A percentile compares a stretch with the other conserved stretches of the same genome.
These are phyloP conservation scores for Tetraodon nigroviridis DNA, from an alignment of 2,113 vertebrate genomes.

Conservation along the genomic window DNA sequence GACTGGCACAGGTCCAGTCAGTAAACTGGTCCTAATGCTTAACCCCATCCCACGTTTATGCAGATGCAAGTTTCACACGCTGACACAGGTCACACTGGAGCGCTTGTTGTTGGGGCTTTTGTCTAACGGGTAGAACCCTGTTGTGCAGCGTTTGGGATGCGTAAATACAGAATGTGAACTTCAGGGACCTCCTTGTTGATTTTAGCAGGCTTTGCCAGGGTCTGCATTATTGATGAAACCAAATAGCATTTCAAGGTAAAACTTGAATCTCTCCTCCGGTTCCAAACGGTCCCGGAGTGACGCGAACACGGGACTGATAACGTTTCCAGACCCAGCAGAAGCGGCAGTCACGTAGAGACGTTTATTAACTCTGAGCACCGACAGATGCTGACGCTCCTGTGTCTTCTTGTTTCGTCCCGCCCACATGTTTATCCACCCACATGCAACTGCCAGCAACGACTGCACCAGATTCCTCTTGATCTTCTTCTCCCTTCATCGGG, in stretches of 20 bases:
- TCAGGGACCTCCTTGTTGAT: slow-evolving; percentile 28
- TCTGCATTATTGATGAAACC: slow-evolving; percentile 47
- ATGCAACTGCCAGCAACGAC: slow-evolving; percentile 15
- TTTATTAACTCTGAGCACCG: slow-evolving; percentile 3
- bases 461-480: slow-evolving; percentile 28
- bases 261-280: slow-evolving; percentile 17
- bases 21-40: no score
- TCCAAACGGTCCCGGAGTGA: slow-evolving; percentile 1
- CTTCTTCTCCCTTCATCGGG: slow-evolving; percentile 7
- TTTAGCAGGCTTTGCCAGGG: slow-evolving; percentile 23
- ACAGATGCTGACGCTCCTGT: slow-evolving; percentile 5
- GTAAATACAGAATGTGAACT: slow-evolving; percentile 48
- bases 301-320: background rate
- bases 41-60: no score
- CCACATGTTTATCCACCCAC: slow-evolving; percentile 33
- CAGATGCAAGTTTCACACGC: no score
- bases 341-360: background rate
- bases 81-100: no score
- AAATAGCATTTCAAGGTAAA: slow-evolving; percentile 46
- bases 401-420: slow-evolving; percentile 20
- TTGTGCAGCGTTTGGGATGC: slow-evolving; percentile 34
- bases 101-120: slow-evolving; percentile 5
- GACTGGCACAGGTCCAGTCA: no score
- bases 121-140: slow-evolving; percentile 10
- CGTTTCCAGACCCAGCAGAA: background rate